Base-by-base conservation (phyloP, 2,113 vertebrate genomes). In the Loxodonta africana region DNA sequence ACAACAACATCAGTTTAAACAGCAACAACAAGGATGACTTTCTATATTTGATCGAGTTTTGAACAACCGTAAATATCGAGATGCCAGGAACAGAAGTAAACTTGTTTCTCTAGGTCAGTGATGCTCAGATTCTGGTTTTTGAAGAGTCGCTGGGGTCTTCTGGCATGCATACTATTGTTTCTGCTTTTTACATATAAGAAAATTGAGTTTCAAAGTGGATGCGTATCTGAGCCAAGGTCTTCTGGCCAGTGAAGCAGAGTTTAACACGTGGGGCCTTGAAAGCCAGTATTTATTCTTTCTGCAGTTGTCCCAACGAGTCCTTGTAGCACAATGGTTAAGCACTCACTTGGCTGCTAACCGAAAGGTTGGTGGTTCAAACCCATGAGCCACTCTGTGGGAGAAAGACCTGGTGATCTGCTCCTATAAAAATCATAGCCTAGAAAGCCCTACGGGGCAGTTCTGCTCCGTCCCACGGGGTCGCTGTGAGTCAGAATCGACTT, bases 81-180 rank as follows among this genome's bases (percentile, higher is more conserved):
- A 2, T 15, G 2, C 0, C 0, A 4, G 1, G 12, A 20, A 37
- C 2, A 21, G 6, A 37, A 33, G 44, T 63, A 8, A 28, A 62
- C 30, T 1, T 1, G 1, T 53, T 69, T 73, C 62, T 73, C 51
- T 11, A 46, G 53, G 21, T 84, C 6, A 17, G 18, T 53, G 73
- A 6, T n/a, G 53, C 69, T 83, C 48, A 41, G 14, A 11, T 41
- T n/a, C 28, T 1, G 20, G 26, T 78, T 6, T 67, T 44, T 1
- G 25, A 26, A 33, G 44, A 2, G 33, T 83, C 33, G 2, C 7
- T 2, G 4, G 18, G 41, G 9, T 6, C n/a, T 30, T 26, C 0
- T 5, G 12, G 2, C 1, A 62, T 0, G 5, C 6, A 46, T 0
- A 20, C 5, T 2, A 6, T 0, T 0, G 5, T 9, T 3, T 10